Base-by-base conservation (phyloP, 2,113 vertebrate species). In the Vulpes vulpes region DNA sequence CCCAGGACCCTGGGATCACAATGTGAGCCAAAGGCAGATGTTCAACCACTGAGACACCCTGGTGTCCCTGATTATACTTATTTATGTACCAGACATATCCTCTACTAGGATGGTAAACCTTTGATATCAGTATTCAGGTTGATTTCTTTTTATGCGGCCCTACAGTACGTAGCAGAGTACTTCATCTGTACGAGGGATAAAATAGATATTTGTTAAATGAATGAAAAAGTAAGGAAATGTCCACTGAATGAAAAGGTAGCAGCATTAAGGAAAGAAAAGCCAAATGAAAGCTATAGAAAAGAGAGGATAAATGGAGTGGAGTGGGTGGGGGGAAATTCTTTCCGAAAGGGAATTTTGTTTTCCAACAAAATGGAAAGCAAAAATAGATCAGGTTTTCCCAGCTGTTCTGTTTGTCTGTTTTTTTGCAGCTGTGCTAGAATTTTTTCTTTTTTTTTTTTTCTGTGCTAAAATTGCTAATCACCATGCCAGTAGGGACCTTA, bases 311-410 rank as follows among this genome's bases (percentile, higher is more conserved):
- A 35, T 16, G 11, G 11, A 15, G 23, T 12, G 19, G 69, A 57
- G 23, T 64, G 12, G 67, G 16, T 30, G 25, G 89, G 32, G 32
- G 27, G 51, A 51, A 80, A 91, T 79, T 81, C 60, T 91, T 81
- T 90, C 79, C 32, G 5, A 78, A 92, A 89, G 74, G 57, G 69
- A 95, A 67, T 92, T 97, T 98, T 53, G 4, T 95, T 98, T 98
- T 96, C 86, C 97, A 98, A 97, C 73, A 20, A 17, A 97, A 96
- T 79, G 43, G 64, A 97, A 97, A 94, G 71, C 83, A 91, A 95
- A 95, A 94, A 95, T 79, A 69, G 73, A 91, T 27, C n/a, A 85
- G 57, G 14, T 94, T 94, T 95, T 82, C 78, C 73, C 59, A 94
- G 59, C 93, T 91, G 88, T 90, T 87, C 38, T 49, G 2, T 62